Evolutionary conservation across 1,140 invertebrate species (phyloP), one percentile per base, ranked within the genome.

Genomic region (Drosophila murphyi): DNA sequence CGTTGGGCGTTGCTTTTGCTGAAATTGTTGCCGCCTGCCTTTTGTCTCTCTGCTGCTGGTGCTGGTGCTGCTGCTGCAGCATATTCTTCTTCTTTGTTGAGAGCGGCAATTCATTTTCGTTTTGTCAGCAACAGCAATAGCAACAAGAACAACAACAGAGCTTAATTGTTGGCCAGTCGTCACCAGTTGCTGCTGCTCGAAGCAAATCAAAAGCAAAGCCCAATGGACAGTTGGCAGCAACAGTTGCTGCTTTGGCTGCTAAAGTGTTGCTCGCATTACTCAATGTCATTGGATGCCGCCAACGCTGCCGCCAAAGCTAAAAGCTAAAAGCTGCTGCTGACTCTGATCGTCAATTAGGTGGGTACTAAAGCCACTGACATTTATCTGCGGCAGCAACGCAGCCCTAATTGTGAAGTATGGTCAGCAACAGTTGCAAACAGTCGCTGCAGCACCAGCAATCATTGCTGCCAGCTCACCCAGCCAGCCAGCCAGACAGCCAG

Each of bases 321-420:
- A 69, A 56, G 62, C 50, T 51, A n/a, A n/a, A 43, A 43, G 6
- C 12, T 45, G 48, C 48, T 43, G 5, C 55, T 20, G 35, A 61
- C 48, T 72, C 67, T 83, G 74, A 71, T 82, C 83, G 82, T 87
- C 83, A 87, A 87, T 82, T 87, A 87, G 83, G 71, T 82, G 75
- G 72, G 8, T 34, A 69, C 43, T 54, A 68, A 72, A 68, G 72
- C 68, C 59, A 63, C 68, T 72, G 72, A 76, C 72, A 76, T 76
- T 76, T 76, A 76, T 71, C 72, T 76, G 72, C 59, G 45, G 50
- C 60, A 48, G 71, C 64, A 50, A 54, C 56, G 56, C 64, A 74
- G 71, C 67, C 68, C 73, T 76, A 76, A 76, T 76, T 76, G 73
- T 76, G 61, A 76, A 72, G 61, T 72, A 72, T 72, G 69, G 69